Percentiles rank a stretch among this genome's conserved stretches.
These are phyloP conservation scores for Coracias cyanogaster DNA, from an alignment of 2,797 vertebrate species.

Conservation along the genomic window DNA sequence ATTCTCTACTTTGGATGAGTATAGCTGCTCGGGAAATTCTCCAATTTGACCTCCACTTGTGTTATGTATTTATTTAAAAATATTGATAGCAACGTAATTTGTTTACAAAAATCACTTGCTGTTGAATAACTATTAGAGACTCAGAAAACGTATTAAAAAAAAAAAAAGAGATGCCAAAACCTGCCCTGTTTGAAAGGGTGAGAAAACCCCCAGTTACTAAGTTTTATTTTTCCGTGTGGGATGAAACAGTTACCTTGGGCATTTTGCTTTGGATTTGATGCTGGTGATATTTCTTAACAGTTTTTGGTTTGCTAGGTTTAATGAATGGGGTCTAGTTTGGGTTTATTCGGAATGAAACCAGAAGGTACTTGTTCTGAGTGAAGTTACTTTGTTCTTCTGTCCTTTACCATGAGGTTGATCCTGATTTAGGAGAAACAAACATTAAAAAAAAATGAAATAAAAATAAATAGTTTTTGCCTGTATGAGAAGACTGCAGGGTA, in stretches of 20 bases:
- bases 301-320: neutral
- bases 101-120: neutral
- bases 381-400: conserved; percentile 8
- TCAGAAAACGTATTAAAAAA: neutral
- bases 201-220: neutral
- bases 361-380: neutral
- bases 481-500: neutral
- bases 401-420: neutral
- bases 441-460: conserved; percentile 47
- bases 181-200: neutral
- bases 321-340: neutral
- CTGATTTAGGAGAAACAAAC: conserved; percentile 37
- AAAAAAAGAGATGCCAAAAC: neutral
- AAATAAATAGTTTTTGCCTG: conserved; percentile 42
- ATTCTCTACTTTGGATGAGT: neutral
- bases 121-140: neutral
- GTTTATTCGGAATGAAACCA: conserved; percentile 33
- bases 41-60: neutral
- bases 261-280: neutral
- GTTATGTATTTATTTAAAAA: neutral
- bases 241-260: neutral
- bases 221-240: neutral
- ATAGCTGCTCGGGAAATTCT: neutral
- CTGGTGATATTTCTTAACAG: neutral
- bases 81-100: neutral